Evolutionary conservation across 2,113 vertebrate species (phyloP).

Genomic region (Notothenia rossii): DNA sequence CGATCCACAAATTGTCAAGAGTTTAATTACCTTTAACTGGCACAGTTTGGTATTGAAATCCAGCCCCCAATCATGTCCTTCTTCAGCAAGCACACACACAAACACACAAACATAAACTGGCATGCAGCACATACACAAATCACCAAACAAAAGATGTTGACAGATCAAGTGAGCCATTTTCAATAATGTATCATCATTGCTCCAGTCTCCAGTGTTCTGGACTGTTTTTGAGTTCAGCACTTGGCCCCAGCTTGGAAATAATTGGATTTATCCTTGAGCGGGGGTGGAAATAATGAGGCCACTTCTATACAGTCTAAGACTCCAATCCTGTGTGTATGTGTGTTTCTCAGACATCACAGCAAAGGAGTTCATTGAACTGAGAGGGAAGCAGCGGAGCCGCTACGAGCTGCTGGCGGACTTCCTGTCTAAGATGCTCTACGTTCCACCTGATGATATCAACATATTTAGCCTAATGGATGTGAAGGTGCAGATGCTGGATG

Average conservation of each 20-base stretch:
- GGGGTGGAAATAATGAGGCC: slow-evolving; percentile 50
- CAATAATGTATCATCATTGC: slow-evolving; percentile 37
- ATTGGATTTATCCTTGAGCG: slow-evolving; percentile 50
- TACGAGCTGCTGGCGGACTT: slow-evolving; percentile 83
- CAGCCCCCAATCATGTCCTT: neutral
- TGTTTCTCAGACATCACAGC: slow-evolving; percentile 83
- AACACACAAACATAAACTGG: neutral
- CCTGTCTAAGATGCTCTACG: slow-evolving; percentile 84
- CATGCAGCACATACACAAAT: neutral
- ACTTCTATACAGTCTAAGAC: neutral
- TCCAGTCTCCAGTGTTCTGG: slow-evolving; percentile 9
- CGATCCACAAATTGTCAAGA: slow-evolving; percentile 12
- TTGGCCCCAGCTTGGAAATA: slow-evolving; percentile 40
- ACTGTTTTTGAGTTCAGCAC: slow-evolving; percentile 31
- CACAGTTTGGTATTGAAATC: slow-evolving; percentile 27
- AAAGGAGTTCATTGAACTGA: slow-evolving; percentile 86
- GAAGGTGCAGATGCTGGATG: slow-evolving; percentile 81
- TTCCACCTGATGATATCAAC: slow-evolving; percentile 78
- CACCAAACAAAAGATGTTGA: slow-evolving; percentile 8
- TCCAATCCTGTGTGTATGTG: slow-evolving; percentile 1
- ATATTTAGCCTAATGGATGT: slow-evolving; percentile 84
- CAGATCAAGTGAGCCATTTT: slow-evolving; percentile 29
- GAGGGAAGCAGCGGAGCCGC: slow-evolving; percentile 77
- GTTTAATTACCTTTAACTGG: slow-evolving; percentile 30
- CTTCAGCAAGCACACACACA: neutral